Evolutionary conservation across 2,113 vertebrate species (phyloP), one percentile per base, ranked within the genome.

Genomic region (Eudyptes chrysolophus): DNA sequence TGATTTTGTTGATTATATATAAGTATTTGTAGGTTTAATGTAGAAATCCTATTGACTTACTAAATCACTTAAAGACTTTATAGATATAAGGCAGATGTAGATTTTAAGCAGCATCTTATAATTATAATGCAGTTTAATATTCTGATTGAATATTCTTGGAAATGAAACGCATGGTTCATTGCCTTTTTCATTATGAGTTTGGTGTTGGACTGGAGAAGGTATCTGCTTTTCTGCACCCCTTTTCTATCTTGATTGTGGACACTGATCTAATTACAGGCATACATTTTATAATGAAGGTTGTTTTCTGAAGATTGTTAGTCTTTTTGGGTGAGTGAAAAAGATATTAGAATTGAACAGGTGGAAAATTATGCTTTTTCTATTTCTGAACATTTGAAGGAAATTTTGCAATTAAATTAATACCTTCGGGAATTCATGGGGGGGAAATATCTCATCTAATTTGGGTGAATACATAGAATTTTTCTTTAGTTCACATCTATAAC

Each of bases 401-500:
- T 42, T 94, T 94, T 95, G 77, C 90, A 95, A 40, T 42, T 87
- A 65, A 86, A 75, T 77, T 42, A 44, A 21, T 89, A 30, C 76
- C 40, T 91, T 92, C 72, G 87, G 94, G 70, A 97, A 94, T 92
- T 96, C 18, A 51, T 42, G 51, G 64, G 86, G 89, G 84, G 69
- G 60, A 94, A 89, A 87, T 54, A 83, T 46, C 13, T 90, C 49
- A 81, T 83, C 25, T 44, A 89, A 90, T 96, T 96, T 97, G 87
- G 17, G 44, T 88, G 93, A 95, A 96, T 86, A 87, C 40, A 64
- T 12, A 70, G 89, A 94, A 79, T 92, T 95, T 74, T 96, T 95
- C 89, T 91, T 97, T 66, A 19, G 70, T 96, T 97, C 71, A 92
- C 64, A 75, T 97, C 86, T 97, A 76, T 94, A 97, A 96, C 52